Percentiles rank a stretch among this genome's conserved stretches.
Conservation (phyloP, 2,888 invertebrate species). For the Agrochola macilenta region DNA sequence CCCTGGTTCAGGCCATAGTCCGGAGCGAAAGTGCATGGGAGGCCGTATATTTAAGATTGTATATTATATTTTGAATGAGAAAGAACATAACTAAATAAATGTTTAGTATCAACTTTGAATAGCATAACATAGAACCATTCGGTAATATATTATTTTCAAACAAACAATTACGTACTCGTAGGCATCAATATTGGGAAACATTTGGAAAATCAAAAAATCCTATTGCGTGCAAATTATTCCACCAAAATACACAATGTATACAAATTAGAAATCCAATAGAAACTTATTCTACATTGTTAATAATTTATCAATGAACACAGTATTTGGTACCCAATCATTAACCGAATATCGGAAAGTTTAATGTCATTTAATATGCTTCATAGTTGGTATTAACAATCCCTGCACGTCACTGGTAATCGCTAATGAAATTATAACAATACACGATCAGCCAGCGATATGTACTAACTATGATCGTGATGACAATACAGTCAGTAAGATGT, state of each 20-base stretch:
- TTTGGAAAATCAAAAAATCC: conserved; percentile 15
- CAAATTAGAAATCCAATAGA: conserved; percentile 11
- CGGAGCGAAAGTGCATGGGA: no score
- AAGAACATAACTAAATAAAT: no score
- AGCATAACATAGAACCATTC: no score
- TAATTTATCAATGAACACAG: not conserved
- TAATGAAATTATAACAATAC: conserved; percentile 25
- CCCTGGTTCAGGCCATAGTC: no score
- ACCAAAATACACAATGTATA: not conserved
- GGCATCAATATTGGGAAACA: conserved; percentile 30
- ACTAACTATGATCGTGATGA: conserved; percentile 3
- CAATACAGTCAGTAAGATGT: conserved; percentile 24
- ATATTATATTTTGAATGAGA: no score
- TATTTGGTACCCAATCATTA: conserved; percentile 7
- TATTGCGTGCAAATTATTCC: conserved; percentile 8
- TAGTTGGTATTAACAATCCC: not conserved
- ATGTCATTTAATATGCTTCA: conserved; percentile 9
- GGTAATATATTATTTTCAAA: not conserved
- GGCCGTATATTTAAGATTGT: no score
- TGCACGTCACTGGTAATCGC: conserved; percentile 10
- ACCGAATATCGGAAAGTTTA: not conserved
- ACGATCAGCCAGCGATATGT: conserved; percentile 11
- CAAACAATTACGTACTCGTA: conserved; percentile 14
- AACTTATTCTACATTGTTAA: not conserved
- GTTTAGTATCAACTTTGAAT: not conserved